Conservation (phyloP, 2,888 invertebrate species). For the Cylindroiulus punctatus region DNA sequence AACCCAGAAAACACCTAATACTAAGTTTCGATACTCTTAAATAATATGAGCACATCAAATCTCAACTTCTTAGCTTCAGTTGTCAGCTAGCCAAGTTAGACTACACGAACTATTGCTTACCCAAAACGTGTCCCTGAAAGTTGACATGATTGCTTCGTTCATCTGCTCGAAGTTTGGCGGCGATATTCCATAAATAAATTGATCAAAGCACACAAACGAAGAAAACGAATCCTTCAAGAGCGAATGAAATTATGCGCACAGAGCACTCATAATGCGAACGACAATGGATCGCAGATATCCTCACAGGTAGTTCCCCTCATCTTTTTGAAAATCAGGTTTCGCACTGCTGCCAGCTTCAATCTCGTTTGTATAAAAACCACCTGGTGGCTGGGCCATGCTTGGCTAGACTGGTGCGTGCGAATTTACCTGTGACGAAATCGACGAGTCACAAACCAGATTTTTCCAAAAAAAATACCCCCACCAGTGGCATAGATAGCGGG, state of each 20-base stretch:
- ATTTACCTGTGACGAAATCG: conserved; percentile 13
- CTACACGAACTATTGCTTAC: not conserved
- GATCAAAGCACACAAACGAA: not conserved
- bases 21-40: too few relatives aligned
- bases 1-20: too few relatives aligned
- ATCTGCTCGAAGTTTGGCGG: not conserved
- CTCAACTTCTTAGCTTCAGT: too few relatives aligned
- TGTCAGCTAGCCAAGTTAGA: too few relatives aligned
- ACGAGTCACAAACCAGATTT: conserved; percentile 15
- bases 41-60: too few relatives aligned
- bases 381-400: not conserved
- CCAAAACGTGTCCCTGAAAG: conserved; percentile 38
- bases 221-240: not conserved
- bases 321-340: conserved; percentile 29
- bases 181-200: conserved; percentile 30
- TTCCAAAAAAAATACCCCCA: not conserved
- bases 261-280: not conserved
- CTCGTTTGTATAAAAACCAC: not conserved
- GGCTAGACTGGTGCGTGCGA: conserved; percentile 6
- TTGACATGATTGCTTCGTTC: not conserved
- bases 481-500: not conserved
- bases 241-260: not conserved
- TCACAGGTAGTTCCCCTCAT: conserved; percentile 26
- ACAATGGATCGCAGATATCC: conserved; percentile 19
- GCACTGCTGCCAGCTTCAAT: not conserved